Evolutionary conservation across 2,888 invertebrate species (phyloP).

Genomic region (Bruchidius siliquastri): DNA sequence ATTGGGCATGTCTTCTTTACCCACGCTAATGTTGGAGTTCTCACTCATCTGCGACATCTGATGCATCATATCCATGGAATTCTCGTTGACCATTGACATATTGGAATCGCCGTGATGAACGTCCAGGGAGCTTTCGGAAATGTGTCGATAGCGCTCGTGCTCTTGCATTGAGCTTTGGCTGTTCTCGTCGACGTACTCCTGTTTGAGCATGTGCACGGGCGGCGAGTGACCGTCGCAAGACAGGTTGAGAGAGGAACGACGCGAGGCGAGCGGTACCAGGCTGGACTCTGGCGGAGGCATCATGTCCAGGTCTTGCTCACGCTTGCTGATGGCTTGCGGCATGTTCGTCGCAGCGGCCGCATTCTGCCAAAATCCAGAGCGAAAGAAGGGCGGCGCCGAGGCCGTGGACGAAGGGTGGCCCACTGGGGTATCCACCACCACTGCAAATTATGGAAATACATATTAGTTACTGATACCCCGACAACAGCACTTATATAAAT

Average conservation of each 20-base stretch:
- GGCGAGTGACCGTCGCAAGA: slow-evolving; percentile 56
- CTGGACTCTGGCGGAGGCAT: slow-evolving; percentile 66
- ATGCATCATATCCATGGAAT: slow-evolving; percentile 50
- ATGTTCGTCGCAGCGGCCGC: not conserved
- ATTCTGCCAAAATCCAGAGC: slow-evolving; percentile 36
- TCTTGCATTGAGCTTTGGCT: slow-evolving; percentile 60
- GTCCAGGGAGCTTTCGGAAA: slow-evolving; percentile 48
- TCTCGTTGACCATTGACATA: slow-evolving; percentile 49
- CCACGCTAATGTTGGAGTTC: slow-evolving; percentile 40
- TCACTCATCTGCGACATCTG: slow-evolving; percentile 32
- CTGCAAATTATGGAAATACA: slow-evolving; percentile 42
- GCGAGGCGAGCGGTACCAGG: slow-evolving; percentile 57
- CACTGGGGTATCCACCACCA: slow-evolving; percentile 35
- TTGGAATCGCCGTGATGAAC: slow-evolving; percentile 45
- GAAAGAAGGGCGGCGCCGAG: slow-evolving; percentile 21
- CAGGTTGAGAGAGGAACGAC: slow-evolving; percentile 54
- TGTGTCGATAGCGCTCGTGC: slow-evolving; percentile 39
- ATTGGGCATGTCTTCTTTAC: slow-evolving; percentile 39
- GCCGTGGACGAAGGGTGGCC: slow-evolving; percentile 21
- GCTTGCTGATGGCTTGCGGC: slow-evolving; percentile 45
- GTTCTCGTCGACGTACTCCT: slow-evolving; percentile 67
- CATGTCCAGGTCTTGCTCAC: slow-evolving; percentile 57
- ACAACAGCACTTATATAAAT: slow-evolving; percentile 22
- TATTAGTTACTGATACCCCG: slow-evolving; percentile 35
- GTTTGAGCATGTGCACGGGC: slow-evolving; percentile 55